These are phyloP conservation scores for Alcis repandata DNA, from an alignment of 2,888 invertebrate species.

Conservation along the genomic window DNA sequence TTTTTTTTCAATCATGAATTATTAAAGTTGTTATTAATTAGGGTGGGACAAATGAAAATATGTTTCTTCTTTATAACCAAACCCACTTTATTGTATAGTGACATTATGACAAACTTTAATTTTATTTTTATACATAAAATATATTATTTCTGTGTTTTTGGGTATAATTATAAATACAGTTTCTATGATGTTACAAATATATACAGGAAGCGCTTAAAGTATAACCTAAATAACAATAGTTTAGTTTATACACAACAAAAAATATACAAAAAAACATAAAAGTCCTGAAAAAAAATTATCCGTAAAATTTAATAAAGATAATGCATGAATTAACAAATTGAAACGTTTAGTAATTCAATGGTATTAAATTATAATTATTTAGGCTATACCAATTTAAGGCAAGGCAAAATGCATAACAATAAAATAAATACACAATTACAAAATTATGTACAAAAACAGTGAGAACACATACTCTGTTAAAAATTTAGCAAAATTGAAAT, in stretches of 20 bases:
- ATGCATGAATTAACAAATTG: no score
- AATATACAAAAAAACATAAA: no score
- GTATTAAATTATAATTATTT: background rate
- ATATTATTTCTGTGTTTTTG: constrained; percentile 24
- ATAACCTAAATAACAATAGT: background rate
- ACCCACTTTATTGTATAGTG: constrained; percentile 31
- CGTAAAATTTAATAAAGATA: no score
- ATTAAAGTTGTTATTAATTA: background rate
- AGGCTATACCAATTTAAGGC: constrained; percentile 13
- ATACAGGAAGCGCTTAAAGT: constrained; percentile 21
- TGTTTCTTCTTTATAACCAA: constrained; percentile 22
- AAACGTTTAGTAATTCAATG: background rate
- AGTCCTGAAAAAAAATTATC: no score
- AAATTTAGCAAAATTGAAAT: background rate
- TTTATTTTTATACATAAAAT: constrained; percentile 32
- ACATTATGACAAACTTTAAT: constrained; percentile 26
- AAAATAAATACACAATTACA: constrained; percentile 13
- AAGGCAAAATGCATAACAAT: constrained; percentile 10
- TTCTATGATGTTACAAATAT: constrained; percentile 21
- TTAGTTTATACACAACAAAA: no score
- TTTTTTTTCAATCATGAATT: no score
- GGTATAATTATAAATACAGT: constrained; percentile 17
- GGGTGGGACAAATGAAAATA: constrained; percentile 5
- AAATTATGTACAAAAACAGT: constrained; percentile 16
- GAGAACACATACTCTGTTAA: background rate